phyloP scores from a whole-genome alignment of 1,140 invertebrate genomes.

The Ooceraea biroi region DNA sequence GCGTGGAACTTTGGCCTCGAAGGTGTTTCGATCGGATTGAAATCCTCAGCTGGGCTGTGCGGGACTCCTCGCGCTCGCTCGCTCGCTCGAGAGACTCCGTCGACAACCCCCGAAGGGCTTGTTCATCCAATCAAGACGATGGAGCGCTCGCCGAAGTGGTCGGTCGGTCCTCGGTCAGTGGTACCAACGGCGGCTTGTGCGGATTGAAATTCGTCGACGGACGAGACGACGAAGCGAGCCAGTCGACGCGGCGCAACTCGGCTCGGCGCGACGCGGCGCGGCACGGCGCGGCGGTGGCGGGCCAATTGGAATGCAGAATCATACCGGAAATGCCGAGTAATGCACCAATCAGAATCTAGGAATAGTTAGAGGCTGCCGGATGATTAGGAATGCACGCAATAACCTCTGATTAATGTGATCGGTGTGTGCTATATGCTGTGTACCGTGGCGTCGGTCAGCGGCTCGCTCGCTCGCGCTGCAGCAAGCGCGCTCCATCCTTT shows the following conservation, averaged over 20 bases:
- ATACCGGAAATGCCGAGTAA: constrained; percentile 87
- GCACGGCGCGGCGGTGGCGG: constrained; percentile 62
- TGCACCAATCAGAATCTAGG: constrained; percentile 86
- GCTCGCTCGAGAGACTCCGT: background rate
- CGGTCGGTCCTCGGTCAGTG: constrained; percentile 54
- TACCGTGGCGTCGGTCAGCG: constrained; percentile 63
- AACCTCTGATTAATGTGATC: constrained; percentile 87
- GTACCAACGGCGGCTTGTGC: constrained; percentile 58
- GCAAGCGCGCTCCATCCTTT: constrained; percentile 78
- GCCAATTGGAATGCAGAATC: constrained; percentile 86
- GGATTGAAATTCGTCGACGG: constrained; percentile 76
- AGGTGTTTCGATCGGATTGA: constrained; percentile 27
- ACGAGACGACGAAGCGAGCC: constrained; percentile 41
- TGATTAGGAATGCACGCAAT: constrained; percentile 87
- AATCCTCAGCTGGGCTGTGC: constrained; percentile 4
- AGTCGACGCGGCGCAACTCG: constrained; percentile 36
- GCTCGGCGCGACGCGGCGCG: constrained; percentile 1
- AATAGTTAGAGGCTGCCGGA: constrained; percentile 85
- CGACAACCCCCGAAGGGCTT: constrained; percentile 10
- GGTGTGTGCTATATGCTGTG: constrained; percentile 81
- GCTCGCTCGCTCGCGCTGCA: constrained; percentile 69
- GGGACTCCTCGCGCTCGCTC: too few relatives aligned
- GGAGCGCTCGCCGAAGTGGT: constrained; percentile 29
- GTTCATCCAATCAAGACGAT: background rate
- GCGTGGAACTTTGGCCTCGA: constrained; percentile 16